Base-by-base conservation (phyloP, 37 sponge, comb jelly and placozoan species). In the Ianthella basta region DNA sequence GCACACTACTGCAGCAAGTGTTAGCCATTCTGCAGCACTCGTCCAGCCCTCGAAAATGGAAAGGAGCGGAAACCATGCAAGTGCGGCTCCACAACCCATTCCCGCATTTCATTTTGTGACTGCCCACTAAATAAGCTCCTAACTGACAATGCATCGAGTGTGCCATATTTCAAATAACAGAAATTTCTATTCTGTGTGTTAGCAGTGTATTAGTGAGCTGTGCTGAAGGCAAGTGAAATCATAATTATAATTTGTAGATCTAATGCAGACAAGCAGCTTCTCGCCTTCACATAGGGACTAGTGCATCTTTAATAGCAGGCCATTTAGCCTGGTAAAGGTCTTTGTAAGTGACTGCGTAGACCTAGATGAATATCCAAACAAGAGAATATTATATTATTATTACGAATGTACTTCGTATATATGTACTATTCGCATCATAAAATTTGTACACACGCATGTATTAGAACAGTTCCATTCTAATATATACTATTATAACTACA, bases 281-380 rank as follows among this genome's bases (percentile, higher is more conserved):
- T 18, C 18, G 59, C 59, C 59, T 18, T 15, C 59, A n/a, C n/a
- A n/a, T n/a, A n/a, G n/a, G 59, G 18, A 57, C 59, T 57, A 18
- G 59, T 57, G 59, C 59, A 57, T 18, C 59, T 57, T 57, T 57
- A 57, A 57, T 57, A 57, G 59, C 59, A 57, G 59, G 59, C 59
- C 59, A 57, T 57, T 57, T 57, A 18, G 59, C 59, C 59, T 57
- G 59, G 59, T 57, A 18, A 20, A 57, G 59, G 18, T 57, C 59
- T 57, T 57, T 15, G 59, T 57, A 57, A 18, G 59, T 57, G 59
- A 57, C 59, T 57, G 59, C 18, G 59, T 57, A 57, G 18, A 57
- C 59, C 59, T 57, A 18, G 18, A 57, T 57, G 18, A 57, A 20
- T 57, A 57, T 57, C 15, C 15, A 18, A 57, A 18, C 18, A 57